Percentiles rank a stretch among this genome's conserved stretches.
Conservation (phyloP, 2,888 invertebrate genomes). For the Ferrisia virgata region DNA sequence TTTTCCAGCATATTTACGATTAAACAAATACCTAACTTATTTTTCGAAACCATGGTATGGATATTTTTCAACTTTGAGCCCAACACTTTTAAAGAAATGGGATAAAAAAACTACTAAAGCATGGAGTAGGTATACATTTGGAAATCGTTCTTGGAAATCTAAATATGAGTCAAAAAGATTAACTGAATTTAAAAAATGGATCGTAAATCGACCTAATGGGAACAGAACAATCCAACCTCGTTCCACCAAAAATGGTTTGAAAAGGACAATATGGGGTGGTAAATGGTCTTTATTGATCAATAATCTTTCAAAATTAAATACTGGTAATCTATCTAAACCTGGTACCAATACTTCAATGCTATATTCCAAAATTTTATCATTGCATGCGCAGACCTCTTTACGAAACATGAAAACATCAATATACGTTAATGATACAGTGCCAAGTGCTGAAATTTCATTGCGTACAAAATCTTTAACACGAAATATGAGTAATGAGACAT, state of each 20-base stretch:
- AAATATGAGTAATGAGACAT: too few species aligned
- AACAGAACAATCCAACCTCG: background rate
- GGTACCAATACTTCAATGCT: background rate
- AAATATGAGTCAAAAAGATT: background rate
- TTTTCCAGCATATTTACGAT: background rate
- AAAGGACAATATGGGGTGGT: background rate
- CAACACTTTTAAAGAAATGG: background rate
- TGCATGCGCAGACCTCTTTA: too few species aligned
- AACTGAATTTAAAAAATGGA: background rate
- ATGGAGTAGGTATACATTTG: background rate
- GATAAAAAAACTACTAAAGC: background rate
- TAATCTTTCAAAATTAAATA: background rate
- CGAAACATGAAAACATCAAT: too few species aligned
- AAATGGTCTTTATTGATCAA: background rate
- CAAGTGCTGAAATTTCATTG: too few species aligned
- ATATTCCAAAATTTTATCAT: background rate
- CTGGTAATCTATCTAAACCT: background rate
- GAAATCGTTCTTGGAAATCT: background rate
- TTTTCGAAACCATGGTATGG: background rate
- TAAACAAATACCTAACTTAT: background rate
- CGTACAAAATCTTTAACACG: too few species aligned
- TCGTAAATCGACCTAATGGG: background rate
- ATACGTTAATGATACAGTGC: too few species aligned
- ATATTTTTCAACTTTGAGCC: background rate
- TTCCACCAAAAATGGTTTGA: background rate